Percentiles rank a stretch among this genome's conserved stretches.
These are phyloP conservation scores for Vombatus ursinus DNA, from an alignment of 2,113 vertebrate genomes.

Conservation along the genomic window DNA sequence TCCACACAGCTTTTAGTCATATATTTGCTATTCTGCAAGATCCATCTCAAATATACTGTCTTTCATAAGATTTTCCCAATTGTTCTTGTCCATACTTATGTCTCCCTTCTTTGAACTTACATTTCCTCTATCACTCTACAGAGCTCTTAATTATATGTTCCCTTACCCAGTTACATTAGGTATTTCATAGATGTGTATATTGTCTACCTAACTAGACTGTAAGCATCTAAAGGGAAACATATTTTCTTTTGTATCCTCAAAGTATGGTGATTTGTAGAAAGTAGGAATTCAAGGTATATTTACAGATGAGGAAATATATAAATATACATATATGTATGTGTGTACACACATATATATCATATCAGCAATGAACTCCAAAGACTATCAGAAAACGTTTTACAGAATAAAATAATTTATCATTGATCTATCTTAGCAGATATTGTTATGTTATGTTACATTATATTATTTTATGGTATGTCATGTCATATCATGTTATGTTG, in stretches of 20 bases:
- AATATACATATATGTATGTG: too few species aligned
- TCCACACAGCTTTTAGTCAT: background rate
- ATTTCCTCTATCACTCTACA: background rate
- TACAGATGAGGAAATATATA: background rate
- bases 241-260: background rate
- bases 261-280: background rate
- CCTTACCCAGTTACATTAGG: background rate
- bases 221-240: background rate
- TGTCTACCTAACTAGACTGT: too few species aligned
- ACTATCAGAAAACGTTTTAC: too few species aligned
- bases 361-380: too few species aligned
- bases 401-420: too few species aligned
- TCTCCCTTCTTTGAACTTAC: background rate
- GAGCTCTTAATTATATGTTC: background rate
- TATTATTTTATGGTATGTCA: too few species aligned
- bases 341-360: too few species aligned
- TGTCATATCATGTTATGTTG: too few species aligned
- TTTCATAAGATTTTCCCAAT: background rate
- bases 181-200: background rate
- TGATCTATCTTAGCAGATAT: too few species aligned
- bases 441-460: too few species aligned
- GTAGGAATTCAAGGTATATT: too few species aligned
- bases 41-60: background rate
- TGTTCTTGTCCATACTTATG: background rate
- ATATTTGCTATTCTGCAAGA: background rate